Percentiles rank a stretch among this genome's conserved stretches.
Conservation (phyloP, 1,140 invertebrate species). For the Panagrolaimus sp. region DNA sequence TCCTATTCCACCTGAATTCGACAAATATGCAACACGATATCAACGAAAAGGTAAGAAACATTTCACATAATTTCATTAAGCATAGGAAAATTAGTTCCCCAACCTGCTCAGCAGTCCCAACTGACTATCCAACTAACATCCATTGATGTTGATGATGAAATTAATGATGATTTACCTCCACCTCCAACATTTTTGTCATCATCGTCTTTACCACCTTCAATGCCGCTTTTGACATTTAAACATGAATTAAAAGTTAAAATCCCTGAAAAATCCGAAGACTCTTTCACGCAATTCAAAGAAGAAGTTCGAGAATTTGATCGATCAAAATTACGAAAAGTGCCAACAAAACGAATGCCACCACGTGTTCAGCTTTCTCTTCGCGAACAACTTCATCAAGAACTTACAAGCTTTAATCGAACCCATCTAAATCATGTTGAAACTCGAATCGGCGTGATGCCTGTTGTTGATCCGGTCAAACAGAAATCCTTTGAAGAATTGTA, state of each 20-base stretch:
- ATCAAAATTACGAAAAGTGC: background rate
- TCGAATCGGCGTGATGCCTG: background rate
- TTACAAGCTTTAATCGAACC: background rate
- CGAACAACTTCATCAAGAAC: background rate
- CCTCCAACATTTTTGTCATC: background rate
- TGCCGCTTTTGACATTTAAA: too few relatives aligned
- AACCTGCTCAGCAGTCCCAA: too few relatives aligned
- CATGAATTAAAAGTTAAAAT: too few relatives aligned
- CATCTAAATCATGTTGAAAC: background rate
- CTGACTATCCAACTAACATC: too few relatives aligned
- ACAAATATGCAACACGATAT: conserved; percentile 6
- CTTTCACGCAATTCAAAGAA: background rate
- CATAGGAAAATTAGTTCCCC: too few relatives aligned
- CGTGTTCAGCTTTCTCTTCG: background rate
- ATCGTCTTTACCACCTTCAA: too few relatives aligned
- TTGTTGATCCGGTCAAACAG: background rate
- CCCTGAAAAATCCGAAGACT: too few relatives aligned
- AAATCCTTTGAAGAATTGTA: conserved; percentile 12
- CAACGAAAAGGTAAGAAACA: conserved; percentile 3
- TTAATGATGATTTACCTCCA: conserved; percentile 9
- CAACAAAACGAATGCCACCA: background rate
- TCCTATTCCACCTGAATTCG: background rate
- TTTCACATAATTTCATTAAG: background rate
- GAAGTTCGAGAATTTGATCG: background rate
- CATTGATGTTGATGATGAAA: background rate